Percentiles rank a stretch among this genome's conserved stretches.
Conservation (phyloP, 2,113 vertebrate species). For the Australoheros scitulus region DNA sequence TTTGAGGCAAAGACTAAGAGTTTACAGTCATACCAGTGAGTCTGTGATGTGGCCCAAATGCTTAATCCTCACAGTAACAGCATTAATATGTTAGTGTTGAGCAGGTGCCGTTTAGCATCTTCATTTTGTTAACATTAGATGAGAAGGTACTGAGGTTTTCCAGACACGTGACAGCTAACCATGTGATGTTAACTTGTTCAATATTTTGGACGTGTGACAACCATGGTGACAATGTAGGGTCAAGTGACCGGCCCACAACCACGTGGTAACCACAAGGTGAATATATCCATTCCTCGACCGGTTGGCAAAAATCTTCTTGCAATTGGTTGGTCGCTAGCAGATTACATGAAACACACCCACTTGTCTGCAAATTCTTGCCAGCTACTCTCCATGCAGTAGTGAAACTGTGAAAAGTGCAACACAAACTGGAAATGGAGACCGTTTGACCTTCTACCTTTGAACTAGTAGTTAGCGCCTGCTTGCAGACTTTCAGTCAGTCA, state of each 20-base stretch:
- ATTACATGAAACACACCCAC: neutral
- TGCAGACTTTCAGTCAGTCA: neutral
- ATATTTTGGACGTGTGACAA: neutral
- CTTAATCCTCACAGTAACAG: neutral
- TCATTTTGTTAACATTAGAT: neutral
- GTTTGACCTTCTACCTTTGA: neutral
- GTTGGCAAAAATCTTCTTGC: neutral
- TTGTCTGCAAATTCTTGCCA: neutral
- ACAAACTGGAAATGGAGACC: neutral
- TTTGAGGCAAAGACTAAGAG: neutral
- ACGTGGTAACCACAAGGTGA: rapidly evolving
- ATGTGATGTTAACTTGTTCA: neutral
- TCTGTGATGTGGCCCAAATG: neutral
- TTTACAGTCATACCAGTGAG: neutral
- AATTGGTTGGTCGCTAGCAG: neutral
- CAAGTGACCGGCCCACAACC: neutral
- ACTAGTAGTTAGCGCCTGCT: neutral
- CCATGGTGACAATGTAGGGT: neutral
- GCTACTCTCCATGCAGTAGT: neutral
- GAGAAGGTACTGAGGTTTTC: neutral
- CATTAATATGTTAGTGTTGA: neutral
- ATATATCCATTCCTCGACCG: neutral
- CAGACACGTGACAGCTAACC: too few species aligned
- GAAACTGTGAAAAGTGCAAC: neutral
- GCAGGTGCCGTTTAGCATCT: neutral